Evolutionary conservation across 1,140 invertebrate species (phyloP), one percentile per base, ranked within the genome.

Genomic region (Drosophila prosaltans): DNA sequence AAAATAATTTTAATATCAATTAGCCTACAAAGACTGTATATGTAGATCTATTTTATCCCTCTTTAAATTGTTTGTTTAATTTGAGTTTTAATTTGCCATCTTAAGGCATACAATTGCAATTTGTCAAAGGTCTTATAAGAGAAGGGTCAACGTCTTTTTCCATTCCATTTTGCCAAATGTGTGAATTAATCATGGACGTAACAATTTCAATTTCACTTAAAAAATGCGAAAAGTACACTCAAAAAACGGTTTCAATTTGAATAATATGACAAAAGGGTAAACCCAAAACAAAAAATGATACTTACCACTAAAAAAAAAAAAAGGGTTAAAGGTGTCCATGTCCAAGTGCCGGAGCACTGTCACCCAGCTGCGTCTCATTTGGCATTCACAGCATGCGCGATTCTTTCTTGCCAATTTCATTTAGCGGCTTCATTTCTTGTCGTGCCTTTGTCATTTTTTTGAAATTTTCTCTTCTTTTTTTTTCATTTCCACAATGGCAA

Each of bases 381-480:
- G 68, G 84, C 80, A 88, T 88, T 78, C 84, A 88, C 62, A 69
- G 72, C 84, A 84, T 81, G 84, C 78, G 71, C 76, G 67, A 54
- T 65, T 72, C 64, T 16, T 63, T 62, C 63, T 84, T 89, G 84
- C 84, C 80, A 88, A 88, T 88, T 88, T 89, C 84, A 88, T 88
- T 88, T 88, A 64, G 84, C 77, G 85, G 84, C 84, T 75, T 88
- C 84, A 89, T 88, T 88, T 88, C 84, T 71, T 71, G 70, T 81
- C 71, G 80, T 89, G 84, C 81, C 84, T 78, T 69, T 74, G 80
- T 89, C 84, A 89, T 89, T 88, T 88, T 88, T 78, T 30, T 30
- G 2, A 30, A 3, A 3, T 30, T 3, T 30, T 30, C 4, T 30
- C 4, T 30, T 30, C 28, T 4, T 30, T 4, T 4, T 66, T 40